A percentile compares a stretch with the other conserved stretches of the same genome.
Conservation (phyloP, 2,888 invertebrate genomes). For the Lymantria dispar region DNA sequence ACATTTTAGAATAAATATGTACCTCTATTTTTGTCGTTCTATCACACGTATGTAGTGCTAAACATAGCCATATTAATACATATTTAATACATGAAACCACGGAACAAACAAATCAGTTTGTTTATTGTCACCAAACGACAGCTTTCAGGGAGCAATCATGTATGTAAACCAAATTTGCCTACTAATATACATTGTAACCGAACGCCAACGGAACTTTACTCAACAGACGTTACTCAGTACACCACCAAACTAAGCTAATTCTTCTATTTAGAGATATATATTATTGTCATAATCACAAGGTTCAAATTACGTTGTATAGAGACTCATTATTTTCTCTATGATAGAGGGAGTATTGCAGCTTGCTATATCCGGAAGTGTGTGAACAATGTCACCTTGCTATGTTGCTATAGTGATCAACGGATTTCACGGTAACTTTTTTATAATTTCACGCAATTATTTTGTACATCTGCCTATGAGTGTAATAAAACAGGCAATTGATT, state of each 20-base stretch:
- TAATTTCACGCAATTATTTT: slow-evolving; percentile 28
- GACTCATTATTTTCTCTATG: slow-evolving; percentile 13
- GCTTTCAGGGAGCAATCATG: slow-evolving; percentile 47
- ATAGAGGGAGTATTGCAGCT: slow-evolving; percentile 58
- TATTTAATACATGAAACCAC: slow-evolving; percentile 1
- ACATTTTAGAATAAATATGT: too few relatives aligned
- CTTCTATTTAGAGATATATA: background rate
- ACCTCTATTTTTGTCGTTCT: too few relatives aligned
- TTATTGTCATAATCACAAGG: background rate
- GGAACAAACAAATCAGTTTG: slow-evolving; percentile 7
- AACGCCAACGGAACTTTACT: slow-evolving; percentile 58
- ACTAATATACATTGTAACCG: slow-evolving; percentile 38
- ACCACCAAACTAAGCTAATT: slow-evolving; percentile 34
- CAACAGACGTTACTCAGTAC: slow-evolving; percentile 45
- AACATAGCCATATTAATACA: too few relatives aligned
- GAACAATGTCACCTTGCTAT: slow-evolving; percentile 66
- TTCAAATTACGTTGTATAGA: slow-evolving; percentile 4
- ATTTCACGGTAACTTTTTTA: slow-evolving; percentile 34
- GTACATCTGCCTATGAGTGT: slow-evolving; percentile 22
- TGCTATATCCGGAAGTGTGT: slow-evolving; percentile 70
- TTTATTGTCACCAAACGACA: slow-evolving; percentile 16
- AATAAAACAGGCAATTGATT: too few relatives aligned
- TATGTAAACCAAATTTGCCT: slow-evolving; percentile 31
- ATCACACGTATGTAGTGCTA: too few relatives aligned
- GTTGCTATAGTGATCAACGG: slow-evolving; percentile 65